Evolutionary conservation across 23 tunicate species (phyloP).

Genomic region (Trididemnum clinides): DNA sequence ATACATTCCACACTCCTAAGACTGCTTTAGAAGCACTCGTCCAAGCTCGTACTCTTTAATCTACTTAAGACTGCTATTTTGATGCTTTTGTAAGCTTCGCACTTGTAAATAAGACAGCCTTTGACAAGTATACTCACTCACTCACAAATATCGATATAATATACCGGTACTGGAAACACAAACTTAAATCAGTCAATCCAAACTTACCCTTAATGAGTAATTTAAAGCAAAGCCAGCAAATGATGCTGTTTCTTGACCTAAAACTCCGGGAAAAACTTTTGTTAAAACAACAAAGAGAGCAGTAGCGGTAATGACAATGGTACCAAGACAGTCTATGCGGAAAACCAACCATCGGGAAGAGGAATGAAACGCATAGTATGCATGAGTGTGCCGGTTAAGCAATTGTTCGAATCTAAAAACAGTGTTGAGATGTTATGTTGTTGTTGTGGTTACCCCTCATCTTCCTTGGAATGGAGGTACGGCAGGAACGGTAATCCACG

Average conservation of each 20-base stretch:
- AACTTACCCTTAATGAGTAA: constrained; percentile 62
- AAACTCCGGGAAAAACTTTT: constrained; percentile 33
- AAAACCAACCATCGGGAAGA: constrained; percentile 72
- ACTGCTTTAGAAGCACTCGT: too few relatives aligned
- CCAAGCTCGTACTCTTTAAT: too few relatives aligned
- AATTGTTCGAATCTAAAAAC: constrained; percentile 10
- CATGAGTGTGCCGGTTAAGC: constrained; percentile 14
- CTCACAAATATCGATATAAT: too few relatives aligned
- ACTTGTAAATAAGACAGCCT: too few relatives aligned
- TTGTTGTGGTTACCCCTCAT: neutral
- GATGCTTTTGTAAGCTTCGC: too few relatives aligned
- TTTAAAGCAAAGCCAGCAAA: constrained; percentile 71
- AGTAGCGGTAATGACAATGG: constrained; percentile 30
- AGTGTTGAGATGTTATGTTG: neutral
- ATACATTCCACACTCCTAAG: too few relatives aligned
- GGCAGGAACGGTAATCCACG: too few relatives aligned
- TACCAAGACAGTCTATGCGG: constrained; percentile 57
- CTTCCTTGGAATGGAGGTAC: too few relatives aligned
- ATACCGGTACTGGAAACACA: too few relatives aligned
- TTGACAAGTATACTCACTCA: too few relatives aligned
- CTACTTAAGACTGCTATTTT: too few relatives aligned
- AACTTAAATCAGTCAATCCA: too few relatives aligned
- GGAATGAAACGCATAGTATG: constrained; percentile 32
- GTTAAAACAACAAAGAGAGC: constrained; percentile 62
- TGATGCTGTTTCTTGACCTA: constrained; percentile 60